These are phyloP conservation scores for Nemopilema nomurai DNA, from an alignment of 30 jellyfish, hydroid and myxozoan species.

Conservation along the genomic window DNA sequence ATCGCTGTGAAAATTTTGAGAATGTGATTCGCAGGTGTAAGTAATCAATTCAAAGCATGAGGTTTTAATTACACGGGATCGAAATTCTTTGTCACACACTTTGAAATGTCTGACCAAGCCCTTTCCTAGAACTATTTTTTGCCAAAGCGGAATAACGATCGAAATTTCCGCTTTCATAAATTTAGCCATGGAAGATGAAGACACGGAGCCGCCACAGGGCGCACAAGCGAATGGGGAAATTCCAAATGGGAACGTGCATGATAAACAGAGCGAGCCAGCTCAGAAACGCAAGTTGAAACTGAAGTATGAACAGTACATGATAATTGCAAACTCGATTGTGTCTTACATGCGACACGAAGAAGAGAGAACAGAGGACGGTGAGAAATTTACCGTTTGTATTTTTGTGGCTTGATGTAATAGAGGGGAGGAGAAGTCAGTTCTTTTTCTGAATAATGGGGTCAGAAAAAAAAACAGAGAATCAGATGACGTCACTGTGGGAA, in stretches of 20 bases:
- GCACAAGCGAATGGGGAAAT: slow-evolving; percentile 40
- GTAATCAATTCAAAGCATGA: too few species aligned
- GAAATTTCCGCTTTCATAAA: not conserved
- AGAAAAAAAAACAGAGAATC: too few species aligned
- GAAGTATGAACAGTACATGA: slow-evolving; percentile 84
- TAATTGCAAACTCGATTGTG: slow-evolving; percentile 82
- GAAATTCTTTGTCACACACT: too few species aligned
- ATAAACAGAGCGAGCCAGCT: slow-evolving; percentile 11
- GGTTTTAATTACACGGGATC: too few species aligned
- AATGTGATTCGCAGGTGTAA: not conserved
- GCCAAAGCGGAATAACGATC: not conserved
- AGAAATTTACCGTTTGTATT: not conserved
- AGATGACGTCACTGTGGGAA: too few species aligned
- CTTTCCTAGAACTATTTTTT: not conserved
- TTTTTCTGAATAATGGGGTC: not conserved
- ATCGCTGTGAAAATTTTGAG: too few species aligned
- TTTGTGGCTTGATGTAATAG: too few species aligned
- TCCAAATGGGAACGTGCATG: slow-evolving; percentile 44
- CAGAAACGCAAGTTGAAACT: slow-evolving; percentile 65
- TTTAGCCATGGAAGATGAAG: slow-evolving; percentile 57
- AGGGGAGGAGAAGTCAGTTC: too few species aligned
- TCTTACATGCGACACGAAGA: slow-evolving; percentile 89
- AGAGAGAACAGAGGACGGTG: slow-evolving; percentile 77
- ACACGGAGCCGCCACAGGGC: slow-evolving; percentile 47
- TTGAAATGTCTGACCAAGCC: not conserved